Evolutionary conservation across 2,113 vertebrate species (phyloP).

Genomic region (Perccottus glenii): DNA sequence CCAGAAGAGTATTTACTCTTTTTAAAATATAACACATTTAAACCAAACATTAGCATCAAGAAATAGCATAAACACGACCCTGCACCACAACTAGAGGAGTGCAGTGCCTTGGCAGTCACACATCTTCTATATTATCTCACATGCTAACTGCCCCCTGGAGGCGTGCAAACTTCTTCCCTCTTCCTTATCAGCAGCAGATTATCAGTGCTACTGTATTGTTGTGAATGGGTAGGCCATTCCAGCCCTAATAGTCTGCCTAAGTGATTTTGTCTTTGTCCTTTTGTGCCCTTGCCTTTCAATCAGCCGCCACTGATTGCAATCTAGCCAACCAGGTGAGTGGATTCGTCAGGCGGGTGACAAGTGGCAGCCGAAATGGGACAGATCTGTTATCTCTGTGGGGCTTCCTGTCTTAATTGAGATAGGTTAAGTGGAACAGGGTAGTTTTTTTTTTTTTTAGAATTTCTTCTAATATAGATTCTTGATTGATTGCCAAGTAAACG

Average conservation of each 20-base stretch:
- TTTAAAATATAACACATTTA: background rate
- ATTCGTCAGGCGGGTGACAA: slow-evolving; percentile 71
- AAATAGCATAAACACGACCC: slow-evolving; percentile 8
- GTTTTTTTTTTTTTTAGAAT: background rate
- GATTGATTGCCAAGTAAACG: no score
- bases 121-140: slow-evolving; percentile 24
- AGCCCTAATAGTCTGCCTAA: slow-evolving; percentile 68
- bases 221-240: slow-evolving; percentile 41
- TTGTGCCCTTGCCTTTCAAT: slow-evolving; percentile 77
- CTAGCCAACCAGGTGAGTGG: slow-evolving; percentile 75
- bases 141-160: slow-evolving; percentile 39
- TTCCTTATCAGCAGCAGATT: slow-evolving; percentile 60
- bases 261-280: slow-evolving; percentile 76
- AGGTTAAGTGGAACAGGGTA: slow-evolving; percentile 49
- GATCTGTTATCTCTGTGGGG: slow-evolving; percentile 68
- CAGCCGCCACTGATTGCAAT: slow-evolving; percentile 71
- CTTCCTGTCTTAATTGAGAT: slow-evolving; percentile 73
- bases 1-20: no score
- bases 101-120: slow-evolving; percentile 17
- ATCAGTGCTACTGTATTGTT: slow-evolving; percentile 67
- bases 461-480: no score
- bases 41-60: background rate
- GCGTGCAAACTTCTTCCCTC: slow-evolving; percentile 36
- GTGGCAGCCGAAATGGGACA: slow-evolving; percentile 55
- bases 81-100: slow-evolving; percentile 19